A percentile compares a stretch with the other conserved stretches of the same genome.
Conservation (phyloP, 2,113 vertebrate species). For the Oreochromis niloticus region DNA sequence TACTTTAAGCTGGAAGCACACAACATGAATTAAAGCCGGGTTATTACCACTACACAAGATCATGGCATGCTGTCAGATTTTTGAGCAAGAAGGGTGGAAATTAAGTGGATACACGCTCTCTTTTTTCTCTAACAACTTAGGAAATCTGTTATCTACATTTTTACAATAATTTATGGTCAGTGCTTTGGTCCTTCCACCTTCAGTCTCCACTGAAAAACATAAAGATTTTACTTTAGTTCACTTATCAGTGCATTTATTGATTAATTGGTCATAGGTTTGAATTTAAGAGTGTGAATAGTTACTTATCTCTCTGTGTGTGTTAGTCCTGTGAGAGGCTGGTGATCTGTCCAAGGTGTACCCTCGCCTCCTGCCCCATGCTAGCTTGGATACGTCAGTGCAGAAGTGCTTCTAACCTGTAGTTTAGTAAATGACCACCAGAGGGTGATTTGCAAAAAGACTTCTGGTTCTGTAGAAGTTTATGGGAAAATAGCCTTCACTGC, state of each 20-base stretch:
- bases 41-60: neutral
- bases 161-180: neutral
- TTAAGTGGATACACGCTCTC: neutral
- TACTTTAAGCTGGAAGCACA: neutral
- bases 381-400: neutral
- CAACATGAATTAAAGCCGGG: neutral
- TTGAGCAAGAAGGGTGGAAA: neutral
- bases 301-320: neutral
- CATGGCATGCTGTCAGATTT: neutral
- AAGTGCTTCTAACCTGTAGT: neutral
- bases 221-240: neutral
- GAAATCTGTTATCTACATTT: neutral
- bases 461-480: neutral
- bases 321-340: neutral
- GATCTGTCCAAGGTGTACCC: neutral
- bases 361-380: neutral
- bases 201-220: neutral
- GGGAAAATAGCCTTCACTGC: neutral
- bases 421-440: neutral
- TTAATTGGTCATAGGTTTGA: neutral
- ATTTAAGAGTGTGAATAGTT: neutral
- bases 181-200: neutral
- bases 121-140: neutral
- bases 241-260: neutral
- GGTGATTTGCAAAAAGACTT: neutral